Evolutionary conservation across 2,888 invertebrate genomes (phyloP).

Genomic region (Agriopis aurantiaria): DNA sequence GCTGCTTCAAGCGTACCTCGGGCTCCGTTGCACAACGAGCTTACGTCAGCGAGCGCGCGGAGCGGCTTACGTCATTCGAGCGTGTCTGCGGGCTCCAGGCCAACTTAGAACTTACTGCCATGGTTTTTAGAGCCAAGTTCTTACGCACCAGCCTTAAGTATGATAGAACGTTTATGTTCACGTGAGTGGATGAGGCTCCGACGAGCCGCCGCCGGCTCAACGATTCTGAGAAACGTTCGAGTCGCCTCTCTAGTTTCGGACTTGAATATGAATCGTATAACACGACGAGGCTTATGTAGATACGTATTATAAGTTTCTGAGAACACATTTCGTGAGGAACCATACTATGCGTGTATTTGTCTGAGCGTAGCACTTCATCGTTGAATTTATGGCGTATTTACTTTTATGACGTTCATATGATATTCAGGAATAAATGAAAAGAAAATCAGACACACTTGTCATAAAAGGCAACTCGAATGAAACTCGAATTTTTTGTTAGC

Average conservation of each 20-base stretch:
- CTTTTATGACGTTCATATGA: conserved; percentile 19
- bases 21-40: conserved; percentile 85
- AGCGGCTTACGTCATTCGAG: conserved; percentile 85
- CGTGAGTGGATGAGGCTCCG: conserved; percentile 85
- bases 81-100: conserved; percentile 65
- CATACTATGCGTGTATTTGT: conserved; percentile 31
- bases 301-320: conserved; percentile 54
- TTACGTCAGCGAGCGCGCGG: conserved; percentile 84
- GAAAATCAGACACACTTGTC: conserved; percentile 14
- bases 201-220: conserved; percentile 83
- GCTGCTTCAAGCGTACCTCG: conserved; percentile 82
- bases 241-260: conserved; percentile 80
- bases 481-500: conserved; percentile 6
- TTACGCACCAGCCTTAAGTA: conserved; percentile 61
- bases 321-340: conserved; percentile 52
- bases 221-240: conserved; percentile 83
- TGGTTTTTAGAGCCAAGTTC: conserved; percentile 64
- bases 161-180: conserved; percentile 85
- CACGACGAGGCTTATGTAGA: conserved; percentile 55
- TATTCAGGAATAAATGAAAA: conserved; percentile 24
- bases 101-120: conserved; percentile 70
- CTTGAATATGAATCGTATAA: conserved; percentile 80
- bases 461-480: conserved; percentile 17
- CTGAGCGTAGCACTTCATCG: conserved; percentile 19
- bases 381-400: conserved; percentile 19